Evolutionary conservation across 2,113 vertebrate species (phyloP).

Genomic region (Centrocercus urophasianus): DNA sequence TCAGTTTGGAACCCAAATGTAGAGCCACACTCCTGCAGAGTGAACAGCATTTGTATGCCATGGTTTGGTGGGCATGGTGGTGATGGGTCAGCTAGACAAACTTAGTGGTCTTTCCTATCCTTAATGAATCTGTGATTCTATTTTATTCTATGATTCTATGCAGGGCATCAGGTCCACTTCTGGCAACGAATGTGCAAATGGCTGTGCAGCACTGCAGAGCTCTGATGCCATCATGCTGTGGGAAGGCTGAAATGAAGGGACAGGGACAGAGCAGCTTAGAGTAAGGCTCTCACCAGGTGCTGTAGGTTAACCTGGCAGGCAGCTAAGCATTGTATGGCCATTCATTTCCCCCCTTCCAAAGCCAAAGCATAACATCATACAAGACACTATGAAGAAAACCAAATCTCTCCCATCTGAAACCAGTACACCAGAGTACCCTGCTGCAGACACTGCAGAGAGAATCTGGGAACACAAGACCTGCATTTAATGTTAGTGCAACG

Average conservation of each 20-base stretch:
- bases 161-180: not conserved
- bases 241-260: not conserved
- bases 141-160: too few relatives aligned
- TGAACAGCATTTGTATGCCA: not conserved
- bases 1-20: not conserved
- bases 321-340: too few relatives aligned
- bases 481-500: not conserved
- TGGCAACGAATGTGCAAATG: fast-evolving
- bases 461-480: not conserved
- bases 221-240: not conserved
- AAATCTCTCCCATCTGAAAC: too few relatives aligned
- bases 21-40: not conserved
- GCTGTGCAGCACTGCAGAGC: fast-evolving
- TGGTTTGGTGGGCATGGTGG: too few relatives aligned
- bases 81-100: too few relatives aligned
- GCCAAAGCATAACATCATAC: too few relatives aligned
- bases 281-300: not conserved
- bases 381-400: too few relatives aligned
- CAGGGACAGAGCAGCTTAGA: not conserved
- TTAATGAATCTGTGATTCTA: too few relatives aligned
- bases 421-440: too few relatives aligned
- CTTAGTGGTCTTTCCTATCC: too few relatives aligned
- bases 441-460: not conserved
- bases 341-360: too few relatives aligned
- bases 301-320: too few relatives aligned